Percentiles rank a stretch among this genome's conserved stretches.
These are phyloP conservation scores for Formica selysi DNA, from an alignment of 1,140 invertebrate genomes.

Conservation along the genomic window DNA sequence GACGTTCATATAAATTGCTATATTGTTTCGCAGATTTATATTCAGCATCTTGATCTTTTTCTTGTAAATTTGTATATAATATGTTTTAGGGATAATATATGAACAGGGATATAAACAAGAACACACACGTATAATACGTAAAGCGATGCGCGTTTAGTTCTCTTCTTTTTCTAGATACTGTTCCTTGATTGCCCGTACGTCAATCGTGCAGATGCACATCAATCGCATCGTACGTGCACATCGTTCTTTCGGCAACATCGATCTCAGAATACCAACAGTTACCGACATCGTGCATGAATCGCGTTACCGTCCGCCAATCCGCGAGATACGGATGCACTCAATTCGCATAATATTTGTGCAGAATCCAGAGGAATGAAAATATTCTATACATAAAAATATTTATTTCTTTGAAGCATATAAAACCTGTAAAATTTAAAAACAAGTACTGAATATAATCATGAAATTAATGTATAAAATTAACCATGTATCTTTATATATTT, in stretches of 20 bases:
- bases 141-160: background rate
- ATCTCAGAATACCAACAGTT: conserved; percentile 56
- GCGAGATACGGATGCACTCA: conserved; percentile 43
- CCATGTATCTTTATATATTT: background rate
- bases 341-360: conserved; percentile 21
- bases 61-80: background rate
- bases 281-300: conserved; percentile 62
- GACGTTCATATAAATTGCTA: background rate
- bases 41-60: background rate
- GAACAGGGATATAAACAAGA: background rate
- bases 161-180: background rate
- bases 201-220: conserved; percentile 46
- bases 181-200: conserved; percentile 45
- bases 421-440: background rate
- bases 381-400: conserved; percentile 18
- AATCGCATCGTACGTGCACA: conserved; percentile 38
- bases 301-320: conserved; percentile 72
- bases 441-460: background rate
- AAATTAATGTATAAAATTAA: background rate
- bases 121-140: background rate
- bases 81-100: background rate
- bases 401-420: too few relatives aligned
- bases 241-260: conserved; percentile 57
- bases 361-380: conserved; percentile 14
- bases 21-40: background rate